Conservation (phyloP, 2,888 invertebrate genomes). For the Exephanes ischioxanthus region DNA sequence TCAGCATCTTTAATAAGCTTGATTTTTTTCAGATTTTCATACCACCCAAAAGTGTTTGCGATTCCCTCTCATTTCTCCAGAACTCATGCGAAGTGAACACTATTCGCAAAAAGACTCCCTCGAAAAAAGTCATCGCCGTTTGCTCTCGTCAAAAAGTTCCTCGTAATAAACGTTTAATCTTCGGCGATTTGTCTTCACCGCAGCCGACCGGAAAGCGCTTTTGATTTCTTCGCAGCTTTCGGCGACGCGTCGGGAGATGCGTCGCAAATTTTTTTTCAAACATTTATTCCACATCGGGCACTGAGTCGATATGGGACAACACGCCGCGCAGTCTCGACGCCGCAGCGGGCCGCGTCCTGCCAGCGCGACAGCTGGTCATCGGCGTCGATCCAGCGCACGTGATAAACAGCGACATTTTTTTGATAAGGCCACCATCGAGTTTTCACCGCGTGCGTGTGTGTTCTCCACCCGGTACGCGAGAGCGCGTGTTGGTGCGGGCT, state of each 20-base stretch:
- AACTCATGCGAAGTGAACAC: too few species aligned
- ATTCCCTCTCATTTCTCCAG: too few species aligned
- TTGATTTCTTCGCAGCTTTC: constrained; percentile 23
- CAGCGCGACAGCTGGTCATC: constrained; percentile 54
- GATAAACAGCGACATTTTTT: constrained; percentile 66
- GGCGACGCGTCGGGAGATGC: constrained; percentile 29
- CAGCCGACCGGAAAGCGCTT: neutral
- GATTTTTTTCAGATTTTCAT: too few species aligned
- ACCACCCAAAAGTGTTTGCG: too few species aligned
- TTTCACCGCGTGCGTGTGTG: constrained; percentile 72
- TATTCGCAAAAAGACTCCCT: too few species aligned
- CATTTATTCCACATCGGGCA: neutral
- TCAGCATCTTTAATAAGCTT: too few species aligned
- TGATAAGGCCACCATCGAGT: constrained; percentile 70
- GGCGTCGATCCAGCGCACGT: constrained; percentile 49
- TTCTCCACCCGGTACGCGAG: constrained; percentile 13
- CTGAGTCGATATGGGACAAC: neutral
- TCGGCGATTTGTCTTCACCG: too few species aligned
- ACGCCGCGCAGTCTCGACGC: neutral
- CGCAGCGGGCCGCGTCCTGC: neutral
- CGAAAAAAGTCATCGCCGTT: too few species aligned
- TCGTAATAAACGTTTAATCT: too few species aligned
- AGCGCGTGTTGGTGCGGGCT: constrained; percentile 17
- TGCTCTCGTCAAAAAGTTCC: too few species aligned
- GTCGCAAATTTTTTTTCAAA: constrained; percentile 32